Evolutionary conservation across 2,113 vertebrate genomes (phyloP), one percentile per base, ranked within the genome.

Genomic region (Dermatemys mawii): DNA sequence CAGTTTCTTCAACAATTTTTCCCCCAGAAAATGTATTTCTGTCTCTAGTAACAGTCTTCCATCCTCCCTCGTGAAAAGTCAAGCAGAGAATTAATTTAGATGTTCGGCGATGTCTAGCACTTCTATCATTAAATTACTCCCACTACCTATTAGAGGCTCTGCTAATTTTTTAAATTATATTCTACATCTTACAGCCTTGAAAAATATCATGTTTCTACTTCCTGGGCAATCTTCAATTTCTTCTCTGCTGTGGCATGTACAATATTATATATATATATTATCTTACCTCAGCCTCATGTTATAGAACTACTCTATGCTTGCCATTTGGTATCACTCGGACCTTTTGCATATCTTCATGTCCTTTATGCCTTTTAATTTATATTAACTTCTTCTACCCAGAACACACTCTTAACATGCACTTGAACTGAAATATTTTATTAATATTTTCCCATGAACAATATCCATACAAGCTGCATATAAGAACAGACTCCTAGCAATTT

Each of bases 21-120:
- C 75, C 17, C 35, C 60, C 35, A 63, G 46, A 51, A 90, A 87
- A 80, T 80, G 27, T 14, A 10, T 21, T 50, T 92, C 35, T 35
- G 17, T 84, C 89, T 86, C 75, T 11, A 79, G 2, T 53, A 75
- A 82, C 41, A 48, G 63, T 88, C 29, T 57, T 89, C 26, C 3
- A 81, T 89, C 73, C 41, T 95, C 14, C 49, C 81, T 49, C 1
- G 0, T 85, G 78, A 89, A 88, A 2, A 88, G 86, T 35, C 1
- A 48, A 89, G 83, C 6, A 38, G 91, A 94, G 92, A 97, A 96
- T 89, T 96, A 70, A 94, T 91, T 95, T 89, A 75, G 90, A 79
- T 67, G 84, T 90, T 86, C 70, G 82, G 76, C 83, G 82, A 27
- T 48, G 63, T 81, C 1, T 44, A 19, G 29, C 73, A 48, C 51